Base-by-base conservation (phyloP, 1,140 invertebrate species). In the Teleogryllus occipitalis region DNA sequence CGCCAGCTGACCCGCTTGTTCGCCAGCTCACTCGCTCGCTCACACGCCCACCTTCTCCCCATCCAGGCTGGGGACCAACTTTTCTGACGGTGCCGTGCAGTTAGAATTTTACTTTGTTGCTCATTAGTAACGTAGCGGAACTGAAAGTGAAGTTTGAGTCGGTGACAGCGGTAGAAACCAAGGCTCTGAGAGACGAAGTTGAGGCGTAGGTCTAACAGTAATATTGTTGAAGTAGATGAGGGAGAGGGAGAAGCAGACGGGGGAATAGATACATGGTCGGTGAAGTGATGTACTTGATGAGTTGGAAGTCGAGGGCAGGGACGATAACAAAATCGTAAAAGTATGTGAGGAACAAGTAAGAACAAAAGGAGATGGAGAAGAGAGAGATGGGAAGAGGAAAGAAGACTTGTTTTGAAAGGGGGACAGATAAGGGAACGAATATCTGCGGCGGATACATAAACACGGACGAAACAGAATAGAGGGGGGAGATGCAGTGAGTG, bases 161-260 rank as follows among this genome's bases (percentile, higher is more conserved):
- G 27, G 27, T 2, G 27, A 39, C 27, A 39, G 27, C 27, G 27
- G 27, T 39, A 39, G 5, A 39, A 1, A 5, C 27, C 27, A 39
- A 39, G 27, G 1, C 27, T 39, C 27, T 39, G 5, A 39, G 65
- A 72, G 1, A 72, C 14, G 65, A 72, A n/a, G n/a, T 72, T 1
- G 65, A 72, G n/a, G 65, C 1, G n/a, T 6, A n/a, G n/a, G 78
- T 79, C 39, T 39, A 65, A 65, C 49, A 79, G 78, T 48, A 48
- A 79, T 39, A 79, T 54, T 46, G 49, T 65, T 46, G 73, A 79
- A 65, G 78, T 39, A 79, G 73, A 79, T 79, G 65, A 79, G 78
- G 73, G 22, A 48, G 76, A 77, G 76, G 7, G 8, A 77, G 47
- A 46, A 72, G 65, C 27, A 39, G 27, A 39, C 1, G 27, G 27